Evolutionary conservation across 2,888 invertebrate species (phyloP).

Genomic region (Eledona agricola): DNA sequence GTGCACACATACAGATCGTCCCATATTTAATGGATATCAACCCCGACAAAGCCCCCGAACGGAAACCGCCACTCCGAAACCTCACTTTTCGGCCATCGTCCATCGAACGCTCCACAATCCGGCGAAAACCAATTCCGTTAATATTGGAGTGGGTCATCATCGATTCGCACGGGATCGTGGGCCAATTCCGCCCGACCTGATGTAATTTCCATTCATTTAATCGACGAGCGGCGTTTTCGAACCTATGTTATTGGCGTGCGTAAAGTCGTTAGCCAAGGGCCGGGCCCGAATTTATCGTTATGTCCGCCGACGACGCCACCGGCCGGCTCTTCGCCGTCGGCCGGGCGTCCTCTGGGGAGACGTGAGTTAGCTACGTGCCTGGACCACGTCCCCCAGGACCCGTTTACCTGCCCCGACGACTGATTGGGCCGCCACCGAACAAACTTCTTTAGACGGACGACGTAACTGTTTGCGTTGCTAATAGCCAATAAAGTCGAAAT

Average conservation of each 20-base stretch:
- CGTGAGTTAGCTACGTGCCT: slow-evolving; percentile 63
- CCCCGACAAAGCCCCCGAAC: no score
- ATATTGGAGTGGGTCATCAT: slow-evolving; percentile 34
- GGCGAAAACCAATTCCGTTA: slow-evolving; percentile 31
- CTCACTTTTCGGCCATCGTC: not conserved
- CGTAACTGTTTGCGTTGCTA: slow-evolving; percentile 14
- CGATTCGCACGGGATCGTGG: slow-evolving; percentile 26
- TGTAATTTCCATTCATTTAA: slow-evolving; percentile 46
- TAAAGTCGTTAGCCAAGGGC: slow-evolving; percentile 53
- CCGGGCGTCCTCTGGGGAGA: slow-evolving; percentile 55
- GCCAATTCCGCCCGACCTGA: slow-evolving; percentile 32
- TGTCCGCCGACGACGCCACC: slow-evolving; percentile 55
- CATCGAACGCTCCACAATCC: slow-evolving; percentile 3
- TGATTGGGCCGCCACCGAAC: slow-evolving; percentile 56
- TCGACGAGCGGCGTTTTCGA: slow-evolving; percentile 41
- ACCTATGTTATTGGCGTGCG: slow-evolving; percentile 55
- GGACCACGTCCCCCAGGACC: slow-evolving; percentile 56
- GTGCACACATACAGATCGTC: no score
- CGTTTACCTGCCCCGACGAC: slow-evolving; percentile 63
- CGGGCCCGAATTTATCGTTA: slow-evolving; percentile 58
- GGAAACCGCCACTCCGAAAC: no score
- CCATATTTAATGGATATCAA: no score
- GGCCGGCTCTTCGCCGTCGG: slow-evolving; percentile 45
- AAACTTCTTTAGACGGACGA: no score
- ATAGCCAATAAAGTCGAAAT: slow-evolving; percentile 35